Percentiles rank a stretch among this genome's conserved stretches.
Conservation (phyloP, 2,797 vertebrate genomes). For the Centropyge bicolor region DNA sequence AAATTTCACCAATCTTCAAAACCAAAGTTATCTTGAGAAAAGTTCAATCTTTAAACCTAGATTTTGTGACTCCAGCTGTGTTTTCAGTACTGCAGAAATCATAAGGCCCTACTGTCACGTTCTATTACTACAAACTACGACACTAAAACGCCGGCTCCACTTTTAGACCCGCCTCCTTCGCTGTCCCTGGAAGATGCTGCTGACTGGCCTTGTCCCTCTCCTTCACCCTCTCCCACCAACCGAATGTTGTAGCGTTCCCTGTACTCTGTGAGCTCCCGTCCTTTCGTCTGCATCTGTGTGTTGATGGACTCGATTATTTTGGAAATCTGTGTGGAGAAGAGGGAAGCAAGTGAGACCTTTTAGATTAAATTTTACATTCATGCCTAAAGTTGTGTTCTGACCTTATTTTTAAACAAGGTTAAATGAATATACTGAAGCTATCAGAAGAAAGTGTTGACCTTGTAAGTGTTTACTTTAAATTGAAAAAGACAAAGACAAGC, state of each 20-base stretch:
- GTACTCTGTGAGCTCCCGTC: slow-evolving; percentile 94
- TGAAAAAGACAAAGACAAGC: too few relatives aligned
- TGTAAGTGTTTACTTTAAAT: background rate
- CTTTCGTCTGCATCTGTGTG: slow-evolving; percentile 92
- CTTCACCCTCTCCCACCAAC: slow-evolving; percentile 90
- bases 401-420: background rate
- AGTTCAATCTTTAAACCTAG: slow-evolving; percentile 23
- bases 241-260: slow-evolving; percentile 96
- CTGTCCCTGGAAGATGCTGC: slow-evolving; percentile 79
- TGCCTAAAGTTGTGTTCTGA: background rate
- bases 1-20: slow-evolving; percentile 29
- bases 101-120: slow-evolving; percentile 50
- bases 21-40: slow-evolving; percentile 22
- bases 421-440: background rate
- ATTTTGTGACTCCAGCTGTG: slow-evolving; percentile 41
- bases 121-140: slow-evolving; percentile 81
- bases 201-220: slow-evolving; percentile 79
- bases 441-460: background rate
- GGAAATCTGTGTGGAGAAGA: slow-evolving; percentile 83
- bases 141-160: slow-evolving; percentile 91
- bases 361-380: background rate
- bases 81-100: slow-evolving; percentile 62
- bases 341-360: background rate
- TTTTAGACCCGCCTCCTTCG: slow-evolving; percentile 86
- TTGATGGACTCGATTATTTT: slow-evolving; percentile 90